phyloP scores from a whole-genome alignment of 2,113 vertebrate genomes.

The Dipodomys spectabilis region DNA sequence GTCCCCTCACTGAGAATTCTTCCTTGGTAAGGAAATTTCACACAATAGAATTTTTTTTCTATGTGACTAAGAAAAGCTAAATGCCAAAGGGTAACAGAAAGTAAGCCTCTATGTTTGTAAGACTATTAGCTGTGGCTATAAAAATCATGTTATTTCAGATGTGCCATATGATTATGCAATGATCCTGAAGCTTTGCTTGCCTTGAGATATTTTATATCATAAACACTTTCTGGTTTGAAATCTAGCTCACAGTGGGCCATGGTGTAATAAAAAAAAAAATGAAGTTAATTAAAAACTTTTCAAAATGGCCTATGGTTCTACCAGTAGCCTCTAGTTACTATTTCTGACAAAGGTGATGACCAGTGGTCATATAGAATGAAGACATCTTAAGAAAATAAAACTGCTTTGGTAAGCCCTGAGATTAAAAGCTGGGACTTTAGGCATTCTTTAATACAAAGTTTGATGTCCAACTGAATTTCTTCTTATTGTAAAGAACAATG shows the following conservation, averaged over 20 bases:
- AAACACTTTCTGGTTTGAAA: background rate
- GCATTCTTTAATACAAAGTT: background rate
- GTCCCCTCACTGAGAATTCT: slow-evolving; percentile 47
- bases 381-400: background rate
- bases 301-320: slow-evolving; percentile 28
- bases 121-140: background rate
- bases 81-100: slow-evolving; percentile 29
- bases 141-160: slow-evolving; percentile 35
- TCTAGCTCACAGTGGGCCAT: background rate
- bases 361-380: background rate
- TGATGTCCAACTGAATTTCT: background rate
- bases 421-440: background rate
- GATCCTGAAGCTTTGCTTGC: background rate
- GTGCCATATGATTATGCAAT: background rate
- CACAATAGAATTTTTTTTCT: slow-evolving; percentile 43
- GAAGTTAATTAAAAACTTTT: slow-evolving; percentile 2
- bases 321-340: background rate
- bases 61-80: slow-evolving; percentile 24
- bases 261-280: background rate
- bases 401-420: background rate
- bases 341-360: background rate
- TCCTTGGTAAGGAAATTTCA: slow-evolving; percentile 37
- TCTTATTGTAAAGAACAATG: background rate
- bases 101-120: slow-evolving; percentile 16
- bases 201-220: background rate